phyloP scores from a whole-genome alignment of 2,797 vertebrate species.

The Betta splendens region DNA sequence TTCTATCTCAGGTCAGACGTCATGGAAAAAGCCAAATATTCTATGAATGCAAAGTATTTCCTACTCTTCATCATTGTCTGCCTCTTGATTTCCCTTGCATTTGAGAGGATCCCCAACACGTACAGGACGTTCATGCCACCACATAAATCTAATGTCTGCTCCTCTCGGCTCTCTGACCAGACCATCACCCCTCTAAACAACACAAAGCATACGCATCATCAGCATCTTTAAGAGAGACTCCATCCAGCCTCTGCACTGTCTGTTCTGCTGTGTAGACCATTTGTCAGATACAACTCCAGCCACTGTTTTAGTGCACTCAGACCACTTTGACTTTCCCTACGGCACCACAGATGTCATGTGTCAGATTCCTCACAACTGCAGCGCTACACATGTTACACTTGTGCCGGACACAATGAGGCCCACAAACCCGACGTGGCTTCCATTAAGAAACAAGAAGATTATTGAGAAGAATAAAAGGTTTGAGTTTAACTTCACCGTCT shows the following conservation, averaged over 20 bases:
- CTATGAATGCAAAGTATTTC: no score
- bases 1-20: no score
- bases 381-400: conserved; percentile 28
- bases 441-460: conserved; percentile 19
- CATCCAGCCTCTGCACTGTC: conserved; percentile 27
- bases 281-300: not conserved
- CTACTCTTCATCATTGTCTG: no score
- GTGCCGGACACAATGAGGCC: not conserved
- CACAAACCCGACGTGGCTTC: conserved; percentile 19
- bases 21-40: no score
- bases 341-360: conserved; percentile 59
- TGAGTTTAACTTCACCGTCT: conserved; percentile 52
- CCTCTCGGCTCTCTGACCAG: no score
- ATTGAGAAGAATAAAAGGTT: not conserved
- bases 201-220: conserved; percentile 38
- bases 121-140: no score
- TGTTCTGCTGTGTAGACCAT: conserved; percentile 28
- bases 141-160: no score
- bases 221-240: conserved; percentile 40
- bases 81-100: no score
- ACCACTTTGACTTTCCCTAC: conserved; percentile 52
- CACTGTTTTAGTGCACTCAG: no score
- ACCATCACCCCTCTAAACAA: no score
- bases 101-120: no score
- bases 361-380: conserved; percentile 27